A percentile compares a stretch with the other conserved stretches of the same genome.
Evolutionary conservation across 2,888 invertebrate genomes (phyloP).

Genomic region (Schizaphis graminum): DNA sequence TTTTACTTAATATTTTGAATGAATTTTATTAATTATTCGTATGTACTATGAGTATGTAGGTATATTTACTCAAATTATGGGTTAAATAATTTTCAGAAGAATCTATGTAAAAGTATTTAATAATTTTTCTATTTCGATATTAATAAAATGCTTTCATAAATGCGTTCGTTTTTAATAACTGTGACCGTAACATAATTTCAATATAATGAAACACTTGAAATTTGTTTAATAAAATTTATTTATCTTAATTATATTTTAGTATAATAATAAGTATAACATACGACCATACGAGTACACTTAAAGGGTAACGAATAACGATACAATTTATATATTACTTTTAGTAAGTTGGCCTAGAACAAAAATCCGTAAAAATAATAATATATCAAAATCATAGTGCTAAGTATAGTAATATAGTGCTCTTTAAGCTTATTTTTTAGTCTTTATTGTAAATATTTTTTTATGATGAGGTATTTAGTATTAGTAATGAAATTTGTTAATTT

Average conservation of each 20-base stretch:
- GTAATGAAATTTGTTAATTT: background rate
- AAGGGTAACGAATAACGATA: background rate
- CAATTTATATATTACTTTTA: background rate
- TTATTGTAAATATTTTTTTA: too few relatives aligned
- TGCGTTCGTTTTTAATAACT: background rate
- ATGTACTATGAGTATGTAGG: background rate
- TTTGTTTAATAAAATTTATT: background rate
- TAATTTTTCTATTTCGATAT: too few relatives aligned
- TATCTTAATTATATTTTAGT: background rate
- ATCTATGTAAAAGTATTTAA: background rate
- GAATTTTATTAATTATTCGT: background rate
- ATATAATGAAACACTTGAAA: background rate
- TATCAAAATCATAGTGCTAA: too few relatives aligned
- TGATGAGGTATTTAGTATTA: background rate
- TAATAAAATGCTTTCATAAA: background rate
- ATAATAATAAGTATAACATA: background rate
- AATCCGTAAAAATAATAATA: background rate
- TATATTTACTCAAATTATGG: background rate
- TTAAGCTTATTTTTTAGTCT: too few relatives aligned
- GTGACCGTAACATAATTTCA: background rate
- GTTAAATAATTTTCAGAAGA: background rate
- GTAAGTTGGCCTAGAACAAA: background rate
- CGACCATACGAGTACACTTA: too few relatives aligned
- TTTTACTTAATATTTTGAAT: background rate
- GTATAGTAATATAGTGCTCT: background rate